Conservation (phyloP, 1,140 invertebrate species). For the Drosophila parabipectinata region DNA sequence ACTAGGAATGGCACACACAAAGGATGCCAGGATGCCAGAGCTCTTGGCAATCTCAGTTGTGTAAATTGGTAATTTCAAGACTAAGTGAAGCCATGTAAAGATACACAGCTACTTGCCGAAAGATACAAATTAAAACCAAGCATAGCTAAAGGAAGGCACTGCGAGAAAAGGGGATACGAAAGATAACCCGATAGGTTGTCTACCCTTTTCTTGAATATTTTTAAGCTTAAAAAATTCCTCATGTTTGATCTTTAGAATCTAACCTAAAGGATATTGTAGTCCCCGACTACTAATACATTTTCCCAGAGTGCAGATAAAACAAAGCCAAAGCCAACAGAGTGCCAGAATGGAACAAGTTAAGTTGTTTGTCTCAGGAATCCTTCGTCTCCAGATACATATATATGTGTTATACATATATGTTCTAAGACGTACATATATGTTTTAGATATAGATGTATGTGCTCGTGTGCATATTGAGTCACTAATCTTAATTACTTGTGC, state of each 20-base stretch:
- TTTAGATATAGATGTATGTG: constrained; percentile 7
- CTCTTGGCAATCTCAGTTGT: constrained; percentile 41
- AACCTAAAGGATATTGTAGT: background rate
- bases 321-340: constrained; percentile 11
- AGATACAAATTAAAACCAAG: constrained; percentile 39
- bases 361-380: constrained; percentile 47
- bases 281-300: background rate
- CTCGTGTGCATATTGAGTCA: constrained; percentile 59
- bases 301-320: constrained; percentile 29
- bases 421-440: constrained; percentile 9
- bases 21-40: constrained; percentile 15
- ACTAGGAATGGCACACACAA: constrained; percentile 21
- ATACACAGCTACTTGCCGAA: constrained; percentile 21
- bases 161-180: background rate
- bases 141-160: background rate
- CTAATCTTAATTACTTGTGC: constrained; percentile 73
- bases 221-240: background rate
- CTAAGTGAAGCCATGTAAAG: constrained; percentile 22
- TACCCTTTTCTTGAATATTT: background rate
- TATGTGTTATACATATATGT: no score
- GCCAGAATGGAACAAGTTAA: constrained; percentile 42
- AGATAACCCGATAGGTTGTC: background rate
- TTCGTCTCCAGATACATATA: constrained; percentile 7
- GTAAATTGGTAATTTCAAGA: constrained; percentile 46
- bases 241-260: background rate